These are phyloP conservation scores for Halcyon leucocephala DNA, from an alignment of 2,797 vertebrate species.

Conservation along the genomic window DNA sequence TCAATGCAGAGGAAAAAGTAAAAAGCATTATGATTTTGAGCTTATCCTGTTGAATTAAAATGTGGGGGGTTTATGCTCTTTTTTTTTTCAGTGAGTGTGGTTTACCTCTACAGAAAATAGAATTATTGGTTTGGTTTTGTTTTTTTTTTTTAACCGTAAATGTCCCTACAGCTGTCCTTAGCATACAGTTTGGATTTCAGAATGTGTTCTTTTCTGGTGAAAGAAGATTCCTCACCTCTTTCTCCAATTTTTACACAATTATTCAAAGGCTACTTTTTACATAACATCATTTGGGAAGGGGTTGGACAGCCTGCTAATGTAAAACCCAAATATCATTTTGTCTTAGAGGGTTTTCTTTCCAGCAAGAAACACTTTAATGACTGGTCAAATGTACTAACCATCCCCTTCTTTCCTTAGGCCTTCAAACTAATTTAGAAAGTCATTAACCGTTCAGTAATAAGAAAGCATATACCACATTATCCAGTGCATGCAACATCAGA, in stretches of 20 bases:
- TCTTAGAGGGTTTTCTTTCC: conserved; percentile 48
- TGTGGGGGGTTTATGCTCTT: not conserved
- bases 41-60: not conserved
- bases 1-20: not conserved
- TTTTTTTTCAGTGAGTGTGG: not conserved
- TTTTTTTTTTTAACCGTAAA: not conserved
- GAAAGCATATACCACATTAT: not conserved
- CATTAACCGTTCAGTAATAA: conserved; percentile 64
- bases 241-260: conserved; percentile 34
- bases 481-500: conserved; percentile 57
- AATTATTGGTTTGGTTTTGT: not conserved
- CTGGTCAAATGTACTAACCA: conserved; percentile 66
- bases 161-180: not conserved
- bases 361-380: conserved; percentile 64
- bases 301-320: conserved; percentile 40
- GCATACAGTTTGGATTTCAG: conserved; percentile 31
- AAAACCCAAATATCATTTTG: conserved; percentile 46
- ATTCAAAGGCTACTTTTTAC: not conserved
- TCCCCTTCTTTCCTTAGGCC: conserved; percentile 63
- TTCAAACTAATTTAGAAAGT: conserved; percentile 70
- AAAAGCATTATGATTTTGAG: not conserved
- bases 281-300: conserved; percentile 24
- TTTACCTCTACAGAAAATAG: not conserved
- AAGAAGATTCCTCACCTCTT: not conserved
- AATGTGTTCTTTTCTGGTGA: not conserved